Evolutionary conservation across 2,888 invertebrate species (phyloP), one percentile per base, ranked within the genome.

Genomic region (Bellardia pandia): DNA sequence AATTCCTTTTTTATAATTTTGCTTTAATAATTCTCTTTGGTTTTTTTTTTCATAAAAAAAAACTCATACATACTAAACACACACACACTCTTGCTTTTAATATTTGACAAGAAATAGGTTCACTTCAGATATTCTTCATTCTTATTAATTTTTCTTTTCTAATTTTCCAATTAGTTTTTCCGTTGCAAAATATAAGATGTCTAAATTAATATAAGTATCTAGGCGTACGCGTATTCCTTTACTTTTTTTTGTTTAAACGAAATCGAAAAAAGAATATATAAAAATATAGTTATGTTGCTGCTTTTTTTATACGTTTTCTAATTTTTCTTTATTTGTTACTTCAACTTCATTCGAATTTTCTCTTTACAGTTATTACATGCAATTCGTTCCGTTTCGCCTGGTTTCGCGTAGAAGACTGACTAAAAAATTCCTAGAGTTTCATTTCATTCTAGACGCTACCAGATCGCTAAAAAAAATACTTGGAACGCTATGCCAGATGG

Each of bases 331-430:
- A 66, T 64, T 75, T 79, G 33, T 68, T 81, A 42, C 16, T 42
- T 14, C 37, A 60, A 85, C 30, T 85, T 80, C 62, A 69, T 86
- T 62, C 51, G 68, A 77, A 78, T 86, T 86, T 86, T 82, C 86
- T 82, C 86, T 86, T 86, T 82, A 81, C 86, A 82, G 86, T 77
- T 86, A 86, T 62, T 77, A 81, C 66, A 72, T 81, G 48, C 81
- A 86, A 60, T 78, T 85, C 75, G 86, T 86, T 82, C 85, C 85
- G 85, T 64, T 86, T 85, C 79, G 85, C 62, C 69, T 85, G 85
- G 79, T 85, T 85, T 86, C 86, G 81, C 77, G 86, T 68, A 78
- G 58, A 74, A 86, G 86, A 86, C 86, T 86, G 86, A 78, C 30
- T 7, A 51, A 56, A 62, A 74, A 81, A 86, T 81, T 81, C 72